Evolutionary conservation across 2,888 invertebrate genomes (phyloP).

Genomic region (Ryuthela nishihirai): DNA sequence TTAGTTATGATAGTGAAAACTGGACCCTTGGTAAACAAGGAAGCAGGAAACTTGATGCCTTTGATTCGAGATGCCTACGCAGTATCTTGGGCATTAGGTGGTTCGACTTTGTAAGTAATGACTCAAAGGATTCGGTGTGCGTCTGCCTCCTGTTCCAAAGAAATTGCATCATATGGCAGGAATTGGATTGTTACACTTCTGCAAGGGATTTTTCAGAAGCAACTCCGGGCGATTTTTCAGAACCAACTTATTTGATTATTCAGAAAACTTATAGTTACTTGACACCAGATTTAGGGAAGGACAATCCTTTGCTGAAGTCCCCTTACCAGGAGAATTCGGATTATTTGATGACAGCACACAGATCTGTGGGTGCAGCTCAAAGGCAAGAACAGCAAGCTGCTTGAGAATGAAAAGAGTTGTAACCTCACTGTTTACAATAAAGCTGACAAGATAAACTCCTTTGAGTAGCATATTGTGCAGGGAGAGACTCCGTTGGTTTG

Average conservation of each 20-base stretch:
- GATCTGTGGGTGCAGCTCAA: conserved; percentile 13
- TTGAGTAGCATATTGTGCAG: too few species aligned
- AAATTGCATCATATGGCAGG: conserved; percentile 98
- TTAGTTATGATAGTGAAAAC: too few species aligned
- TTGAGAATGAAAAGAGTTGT: too few species aligned
- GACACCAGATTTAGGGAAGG: conserved; percentile 99
- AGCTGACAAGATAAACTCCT: too few species aligned
- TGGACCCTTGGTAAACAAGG: too few species aligned
- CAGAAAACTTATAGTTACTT: conserved; percentile 97
- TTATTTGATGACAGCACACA: conserved; percentile 67
- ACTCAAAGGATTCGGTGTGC: conserved; percentile 99
- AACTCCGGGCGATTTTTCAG: conserved; percentile 97
- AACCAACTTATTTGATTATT: conserved; percentile 98
- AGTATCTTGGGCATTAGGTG: too few species aligned
- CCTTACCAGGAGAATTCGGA: conserved; percentile 96
- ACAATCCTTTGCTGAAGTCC: conserved; percentile 84
- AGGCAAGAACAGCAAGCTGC: conserved; percentile 20
- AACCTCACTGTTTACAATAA: too few species aligned
- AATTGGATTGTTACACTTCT: conserved; percentile 98
- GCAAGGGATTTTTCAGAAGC: conserved; percentile 97
- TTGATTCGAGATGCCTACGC: too few species aligned
- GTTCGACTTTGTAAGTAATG: too few species aligned
- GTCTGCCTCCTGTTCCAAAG: conserved; percentile 98
- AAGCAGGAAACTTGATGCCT: too few species aligned
- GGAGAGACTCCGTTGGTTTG: too few species aligned